These are phyloP conservation scores for Ophraella communa DNA, from an alignment of 2,888 invertebrate species.

Conservation along the genomic window DNA sequence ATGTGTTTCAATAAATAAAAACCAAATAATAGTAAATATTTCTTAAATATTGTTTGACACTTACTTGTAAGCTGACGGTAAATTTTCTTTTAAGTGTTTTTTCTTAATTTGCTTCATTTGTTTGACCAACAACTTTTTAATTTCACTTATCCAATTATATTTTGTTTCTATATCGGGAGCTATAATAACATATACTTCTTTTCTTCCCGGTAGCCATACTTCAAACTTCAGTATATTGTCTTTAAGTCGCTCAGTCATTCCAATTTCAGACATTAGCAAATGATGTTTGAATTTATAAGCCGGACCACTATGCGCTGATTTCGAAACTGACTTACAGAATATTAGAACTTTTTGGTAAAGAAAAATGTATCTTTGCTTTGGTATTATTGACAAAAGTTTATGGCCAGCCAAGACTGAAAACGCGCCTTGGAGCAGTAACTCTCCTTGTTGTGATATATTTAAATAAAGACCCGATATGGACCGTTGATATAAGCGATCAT, in stretches of 20 bases:
- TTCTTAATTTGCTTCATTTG: slow-evolving; percentile 90
- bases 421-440: slow-evolving; percentile 89
- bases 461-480: slow-evolving; percentile 95
- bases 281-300: slow-evolving; percentile 90
- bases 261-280: slow-evolving; percentile 93
- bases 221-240: slow-evolving; percentile 92
- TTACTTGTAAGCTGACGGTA: slow-evolving; percentile 69
- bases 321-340: slow-evolving; percentile 85
- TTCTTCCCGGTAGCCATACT: slow-evolving; percentile 92
- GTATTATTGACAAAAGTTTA: slow-evolving; percentile 86
- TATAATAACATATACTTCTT: slow-evolving; percentile 92
- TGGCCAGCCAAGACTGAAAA: slow-evolving; percentile 91
- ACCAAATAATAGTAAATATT: too few relatives aligned
- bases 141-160: slow-evolving; percentile 88
- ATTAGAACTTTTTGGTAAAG: slow-evolving; percentile 94
- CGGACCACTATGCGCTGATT: slow-evolving; percentile 79
- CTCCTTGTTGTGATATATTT: slow-evolving; percentile 87
- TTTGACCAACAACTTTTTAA: slow-evolving; percentile 87
- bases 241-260: slow-evolving; percentile 92
- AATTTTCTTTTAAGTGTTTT: slow-evolving; percentile 76
- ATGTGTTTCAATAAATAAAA: neutral
- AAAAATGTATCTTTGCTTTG: slow-evolving; percentile 91
- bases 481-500: slow-evolving; percentile 98
- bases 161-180: slow-evolving; percentile 86
- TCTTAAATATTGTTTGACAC: slow-evolving; percentile 30